Percentiles rank a stretch among this genome's conserved stretches.
These are phyloP conservation scores for Sphenopsis melanotis DNA, from an alignment of 2,797 vertebrate genomes.

Conservation along the genomic window DNA sequence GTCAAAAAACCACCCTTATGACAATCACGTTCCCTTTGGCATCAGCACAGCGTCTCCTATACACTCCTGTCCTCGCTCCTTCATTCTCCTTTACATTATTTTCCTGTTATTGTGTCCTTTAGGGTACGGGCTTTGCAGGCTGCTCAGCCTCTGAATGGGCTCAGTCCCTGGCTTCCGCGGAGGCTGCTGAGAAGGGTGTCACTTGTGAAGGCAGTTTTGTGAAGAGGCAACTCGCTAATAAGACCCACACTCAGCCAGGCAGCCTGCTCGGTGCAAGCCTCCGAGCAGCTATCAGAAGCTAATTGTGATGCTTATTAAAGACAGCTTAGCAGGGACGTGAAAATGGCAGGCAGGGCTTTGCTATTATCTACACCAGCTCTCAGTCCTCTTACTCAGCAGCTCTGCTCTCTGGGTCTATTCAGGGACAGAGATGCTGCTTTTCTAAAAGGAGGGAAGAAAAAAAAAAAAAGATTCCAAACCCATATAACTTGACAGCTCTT, in stretches of 20 bases:
- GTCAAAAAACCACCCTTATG: not conserved
- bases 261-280: not conserved
- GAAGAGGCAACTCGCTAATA: slow-evolving; percentile 39
- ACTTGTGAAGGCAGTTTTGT: slow-evolving; percentile 46
- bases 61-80: not conserved
- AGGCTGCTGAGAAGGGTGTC: slow-evolving; percentile 16
- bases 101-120: slow-evolving; percentile 39
- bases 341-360: slow-evolving; percentile 51
- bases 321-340: slow-evolving; percentile 50
- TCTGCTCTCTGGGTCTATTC: slow-evolving; percentile 29
- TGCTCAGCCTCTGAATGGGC: slow-evolving; percentile 31
- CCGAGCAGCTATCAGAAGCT: slow-evolving; percentile 38
- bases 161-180: not conserved
- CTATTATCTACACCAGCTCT: slow-evolving; percentile 42
- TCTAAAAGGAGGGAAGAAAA: not conserved
- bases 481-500: not conserved
- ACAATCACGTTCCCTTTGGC: not conserved
- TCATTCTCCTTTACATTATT: not conserved
- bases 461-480: not conserved
- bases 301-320: slow-evolving; percentile 65
- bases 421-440: slow-evolving; percentile 15
- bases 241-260: slow-evolving; percentile 16
- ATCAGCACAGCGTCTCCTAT: not conserved
- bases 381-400: slow-evolving; percentile 27
- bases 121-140: not conserved